A percentile compares a stretch with the other conserved stretches of the same genome.
phyloP scores from a whole-genome alignment of 2,888 invertebrate species.

The Diarsia brunnea region DNA sequence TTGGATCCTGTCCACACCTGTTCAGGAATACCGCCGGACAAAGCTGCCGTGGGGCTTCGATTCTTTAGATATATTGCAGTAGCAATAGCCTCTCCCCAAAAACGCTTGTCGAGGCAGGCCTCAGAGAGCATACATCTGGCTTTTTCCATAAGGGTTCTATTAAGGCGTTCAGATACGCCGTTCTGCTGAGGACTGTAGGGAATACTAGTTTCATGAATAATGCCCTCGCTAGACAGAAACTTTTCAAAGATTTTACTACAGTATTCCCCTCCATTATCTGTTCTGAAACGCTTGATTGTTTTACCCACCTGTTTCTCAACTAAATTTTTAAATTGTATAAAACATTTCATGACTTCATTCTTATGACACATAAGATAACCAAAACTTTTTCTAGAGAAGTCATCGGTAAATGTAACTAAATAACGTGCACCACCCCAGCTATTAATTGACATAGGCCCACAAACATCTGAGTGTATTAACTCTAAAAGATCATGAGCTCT shows the following conservation, averaged over 20 bases:
- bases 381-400: not conserved
- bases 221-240: not conserved
- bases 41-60: conserved; percentile 5
- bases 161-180: not conserved
- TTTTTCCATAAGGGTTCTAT: conserved; percentile 2
- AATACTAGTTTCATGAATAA: conserved; percentile 8
- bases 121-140: conserved; percentile 1
- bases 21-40: conserved; percentile 3
- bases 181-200: conserved; percentile 10
- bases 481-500: not conserved
- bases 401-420: conserved; percentile 1
- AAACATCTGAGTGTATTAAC: conserved; percentile 1
- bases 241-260: not conserved
- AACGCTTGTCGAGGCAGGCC: not conserved
- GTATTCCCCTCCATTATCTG: not conserved
- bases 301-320: not conserved
- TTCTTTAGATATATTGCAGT: conserved; percentile 7
- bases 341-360: not conserved
- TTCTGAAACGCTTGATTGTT: not conserved
- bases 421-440: conserved; percentile 1
- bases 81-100: conserved; percentile 1
- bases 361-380: not conserved
- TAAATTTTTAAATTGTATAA: not conserved
- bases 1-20: conserved; percentile 4
- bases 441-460: not conserved